These are phyloP conservation scores for Biston betularia DNA, from an alignment of 2,888 invertebrate genomes.

Conservation along the genomic window DNA sequence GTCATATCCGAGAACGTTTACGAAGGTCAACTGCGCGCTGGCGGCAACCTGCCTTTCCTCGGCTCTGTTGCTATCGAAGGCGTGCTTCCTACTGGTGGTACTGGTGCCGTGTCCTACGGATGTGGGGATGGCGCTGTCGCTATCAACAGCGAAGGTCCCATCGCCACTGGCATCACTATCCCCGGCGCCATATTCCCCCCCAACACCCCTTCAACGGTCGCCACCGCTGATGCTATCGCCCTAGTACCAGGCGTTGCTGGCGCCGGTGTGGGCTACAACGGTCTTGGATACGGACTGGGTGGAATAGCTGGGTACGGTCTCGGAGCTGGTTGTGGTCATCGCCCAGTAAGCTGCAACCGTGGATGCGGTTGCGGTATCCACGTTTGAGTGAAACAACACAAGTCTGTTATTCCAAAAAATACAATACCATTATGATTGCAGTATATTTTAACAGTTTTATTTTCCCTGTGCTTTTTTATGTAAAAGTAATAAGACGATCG, in stretches of 20 bases:
- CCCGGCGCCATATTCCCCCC: slow-evolving; percentile 37
- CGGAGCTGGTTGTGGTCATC: slow-evolving; percentile 23
- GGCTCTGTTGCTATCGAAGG: slow-evolving; percentile 54
- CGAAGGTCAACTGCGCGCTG: slow-evolving; percentile 47
- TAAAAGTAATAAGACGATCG: not conserved
- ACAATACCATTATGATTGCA: slow-evolving; percentile 23
- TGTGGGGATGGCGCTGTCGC: slow-evolving; percentile 49
- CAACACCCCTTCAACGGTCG: slow-evolving; percentile 3
- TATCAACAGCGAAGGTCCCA: slow-evolving; percentile 42
- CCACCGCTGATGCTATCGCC: slow-evolving; percentile 2
- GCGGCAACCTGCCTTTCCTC: slow-evolving; percentile 57
- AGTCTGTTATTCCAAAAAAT: slow-evolving; percentile 8
- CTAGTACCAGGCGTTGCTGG: slow-evolving; percentile 16
- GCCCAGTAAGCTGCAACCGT: slow-evolving; percentile 22
- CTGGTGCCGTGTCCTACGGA: slow-evolving; percentile 49
- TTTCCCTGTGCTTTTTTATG: no score
- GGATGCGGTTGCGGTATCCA: slow-evolving; percentile 26
- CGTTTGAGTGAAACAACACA: not conserved
- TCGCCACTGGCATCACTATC: slow-evolving; percentile 35
- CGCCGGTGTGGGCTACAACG: slow-evolving; percentile 27
- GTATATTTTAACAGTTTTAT: slow-evolving; percentile 14
- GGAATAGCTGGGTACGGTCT: slow-evolving; percentile 19
- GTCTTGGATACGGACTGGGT: slow-evolving; percentile 17
- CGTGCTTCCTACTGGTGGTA: slow-evolving; percentile 50
- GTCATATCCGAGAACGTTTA: slow-evolving; percentile 56